Evolutionary conservation across 2,888 invertebrate genomes (phyloP).

Genomic region (Drosophila lacicola): DNA sequence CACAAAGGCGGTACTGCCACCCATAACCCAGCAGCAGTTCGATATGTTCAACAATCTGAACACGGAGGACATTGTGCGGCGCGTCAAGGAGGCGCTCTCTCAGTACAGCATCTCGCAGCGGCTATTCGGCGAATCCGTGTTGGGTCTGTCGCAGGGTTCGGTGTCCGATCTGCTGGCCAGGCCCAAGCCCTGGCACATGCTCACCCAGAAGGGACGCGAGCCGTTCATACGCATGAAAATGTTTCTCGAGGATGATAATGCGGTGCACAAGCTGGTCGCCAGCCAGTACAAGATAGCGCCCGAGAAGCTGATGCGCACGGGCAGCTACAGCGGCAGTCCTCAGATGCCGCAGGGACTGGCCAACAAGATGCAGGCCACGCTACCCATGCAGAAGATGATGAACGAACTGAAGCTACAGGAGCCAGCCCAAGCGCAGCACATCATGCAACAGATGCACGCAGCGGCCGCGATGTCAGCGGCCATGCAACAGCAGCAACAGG

Average conservation of each 20-base stretch:
- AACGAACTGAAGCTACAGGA: slow-evolving; percentile 91
- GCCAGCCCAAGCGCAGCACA: slow-evolving; percentile 87
- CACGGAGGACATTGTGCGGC: slow-evolving; percentile 98
- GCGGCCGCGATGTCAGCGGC: slow-evolving; percentile 85
- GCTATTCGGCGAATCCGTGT: slow-evolving; percentile 98
- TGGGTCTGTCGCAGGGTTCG: slow-evolving; percentile 97
- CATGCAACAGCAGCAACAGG: slow-evolving; percentile 82
- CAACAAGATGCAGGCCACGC: slow-evolving; percentile 91
- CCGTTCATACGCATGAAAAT: slow-evolving; percentile 99
- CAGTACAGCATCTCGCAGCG: slow-evolving; percentile 99
- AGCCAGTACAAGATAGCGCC: slow-evolving; percentile 99
- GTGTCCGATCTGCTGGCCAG: slow-evolving; percentile 98
- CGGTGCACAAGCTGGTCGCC: slow-evolving; percentile 97
- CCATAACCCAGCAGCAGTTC: slow-evolving; percentile 99
- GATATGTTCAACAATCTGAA: slow-evolving; percentile 99
- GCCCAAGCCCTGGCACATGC: slow-evolving; percentile 99
- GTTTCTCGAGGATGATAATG: slow-evolving; percentile 98
- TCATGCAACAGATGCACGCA: slow-evolving; percentile 87
- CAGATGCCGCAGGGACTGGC: slow-evolving; percentile 89
- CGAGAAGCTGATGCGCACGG: slow-evolving; percentile 98
- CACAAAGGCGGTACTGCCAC: slow-evolving; percentile 97
- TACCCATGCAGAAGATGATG: slow-evolving; percentile 89
- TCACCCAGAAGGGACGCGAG: slow-evolving; percentile 98
- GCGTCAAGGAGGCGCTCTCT: slow-evolving; percentile 96
- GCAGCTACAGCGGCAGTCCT: slow-evolving; percentile 94